These are phyloP conservation scores for Odontophorus gujanensis DNA, from an alignment of 2,113 vertebrate species.

Conservation along the genomic window DNA sequence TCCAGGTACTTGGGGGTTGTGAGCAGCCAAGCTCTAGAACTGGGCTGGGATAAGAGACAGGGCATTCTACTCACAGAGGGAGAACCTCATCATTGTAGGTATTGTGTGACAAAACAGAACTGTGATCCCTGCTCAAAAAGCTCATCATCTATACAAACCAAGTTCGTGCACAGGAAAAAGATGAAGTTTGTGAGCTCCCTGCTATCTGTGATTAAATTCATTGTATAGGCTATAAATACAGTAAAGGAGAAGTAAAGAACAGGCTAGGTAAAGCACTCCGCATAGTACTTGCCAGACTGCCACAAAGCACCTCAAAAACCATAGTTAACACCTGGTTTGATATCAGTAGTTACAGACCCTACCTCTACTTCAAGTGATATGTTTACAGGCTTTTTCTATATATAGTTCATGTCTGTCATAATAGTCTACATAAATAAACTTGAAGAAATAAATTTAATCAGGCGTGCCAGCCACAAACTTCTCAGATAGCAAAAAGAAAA, in stretches of 20 bases:
- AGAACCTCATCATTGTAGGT: not conserved
- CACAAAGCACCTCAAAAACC: not conserved
- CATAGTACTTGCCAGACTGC: not conserved
- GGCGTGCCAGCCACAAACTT: not conserved
- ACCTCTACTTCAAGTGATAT: not conserved
- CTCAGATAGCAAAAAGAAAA: not conserved
- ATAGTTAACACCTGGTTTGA: not conserved
- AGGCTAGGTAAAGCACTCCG: not conserved
- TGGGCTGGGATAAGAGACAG: not conserved
- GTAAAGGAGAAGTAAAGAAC: not conserved
- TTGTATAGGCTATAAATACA: not conserved
- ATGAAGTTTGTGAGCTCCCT: not conserved
- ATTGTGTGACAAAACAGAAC: not conserved
- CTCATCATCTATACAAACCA: not conserved
- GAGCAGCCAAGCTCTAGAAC: not conserved
- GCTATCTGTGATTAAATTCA: not conserved
- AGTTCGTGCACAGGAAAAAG: not conserved
- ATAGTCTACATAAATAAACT: conserved; percentile 1
- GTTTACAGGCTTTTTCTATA: conserved; percentile 18
- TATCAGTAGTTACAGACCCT: not conserved
- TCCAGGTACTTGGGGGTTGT: not conserved
- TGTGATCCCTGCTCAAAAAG: not conserved
- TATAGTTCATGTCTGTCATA: not conserved
- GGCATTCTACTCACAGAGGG: not conserved
- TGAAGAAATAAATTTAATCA: conserved; percentile 30